Evolutionary conservation across 2,113 vertebrate genomes (phyloP).

Genomic region (Mellivora capensis): DNA sequence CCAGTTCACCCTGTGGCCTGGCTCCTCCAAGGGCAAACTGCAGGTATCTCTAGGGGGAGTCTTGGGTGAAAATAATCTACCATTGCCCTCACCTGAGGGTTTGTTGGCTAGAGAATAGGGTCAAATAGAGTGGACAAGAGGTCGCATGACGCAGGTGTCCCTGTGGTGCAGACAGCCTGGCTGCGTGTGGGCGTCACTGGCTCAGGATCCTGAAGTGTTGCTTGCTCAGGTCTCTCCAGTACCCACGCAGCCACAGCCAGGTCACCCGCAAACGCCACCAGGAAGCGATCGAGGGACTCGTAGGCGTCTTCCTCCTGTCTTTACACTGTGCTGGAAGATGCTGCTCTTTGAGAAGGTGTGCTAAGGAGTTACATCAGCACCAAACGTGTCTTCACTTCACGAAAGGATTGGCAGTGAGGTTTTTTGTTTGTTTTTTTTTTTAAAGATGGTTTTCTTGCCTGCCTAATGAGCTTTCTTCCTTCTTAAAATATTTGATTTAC

Average conservation of each 20-base stretch:
- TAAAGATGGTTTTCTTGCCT: not conserved
- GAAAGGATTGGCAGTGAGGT: not conserved
- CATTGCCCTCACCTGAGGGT: not conserved
- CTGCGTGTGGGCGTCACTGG: not conserved
- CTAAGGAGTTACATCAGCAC: not conserved
- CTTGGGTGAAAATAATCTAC: not conserved
- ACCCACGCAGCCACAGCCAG: too few relatives aligned
- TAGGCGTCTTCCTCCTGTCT: not conserved
- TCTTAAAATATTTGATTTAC: not conserved
- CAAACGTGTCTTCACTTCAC: not conserved
- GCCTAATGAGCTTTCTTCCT: not conserved
- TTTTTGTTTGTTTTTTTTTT: not conserved
- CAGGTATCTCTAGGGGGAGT: not conserved
- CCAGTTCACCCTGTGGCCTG: not conserved
- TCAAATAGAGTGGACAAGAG: not conserved
- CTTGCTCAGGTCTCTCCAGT: rapidly evolving
- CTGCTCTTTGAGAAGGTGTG: not conserved
- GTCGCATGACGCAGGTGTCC: not conserved
- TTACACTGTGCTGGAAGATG: not conserved
- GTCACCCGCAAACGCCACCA: not conserved
- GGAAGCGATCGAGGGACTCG: not conserved
- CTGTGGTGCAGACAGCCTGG: rapidly evolving
- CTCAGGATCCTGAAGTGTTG: not conserved
- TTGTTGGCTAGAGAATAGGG: not conserved
- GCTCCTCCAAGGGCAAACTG: not conserved